A percentile compares a stretch with the other conserved stretches of the same genome.
Evolutionary conservation across 2,888 invertebrate genomes (phyloP).

Genomic region (Xestia rhomboidea): DNA sequence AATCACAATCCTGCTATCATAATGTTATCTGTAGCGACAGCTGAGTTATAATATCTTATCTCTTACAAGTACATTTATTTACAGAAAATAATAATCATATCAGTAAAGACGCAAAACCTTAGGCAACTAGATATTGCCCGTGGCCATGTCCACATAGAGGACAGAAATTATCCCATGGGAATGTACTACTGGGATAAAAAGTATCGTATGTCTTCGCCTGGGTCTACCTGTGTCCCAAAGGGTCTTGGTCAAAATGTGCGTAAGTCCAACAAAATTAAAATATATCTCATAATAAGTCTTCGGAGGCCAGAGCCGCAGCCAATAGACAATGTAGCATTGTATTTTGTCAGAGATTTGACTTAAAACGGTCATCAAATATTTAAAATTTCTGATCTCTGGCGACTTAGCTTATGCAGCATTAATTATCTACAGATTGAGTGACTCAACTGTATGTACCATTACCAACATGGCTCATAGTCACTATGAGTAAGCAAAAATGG

Average conservation of each 20-base stretch:
- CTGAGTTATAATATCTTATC: conserved; percentile 22
- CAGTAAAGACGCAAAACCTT: not conserved
- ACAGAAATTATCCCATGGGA: not conserved
- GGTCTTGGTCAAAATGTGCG: not conserved
- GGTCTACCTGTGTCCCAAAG: not conserved
- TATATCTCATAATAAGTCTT: not conserved
- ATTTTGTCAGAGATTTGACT: not conserved
- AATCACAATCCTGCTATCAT: conserved; percentile 8
- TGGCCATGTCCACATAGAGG: not conserved
- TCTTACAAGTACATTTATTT: not conserved
- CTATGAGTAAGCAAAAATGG: conserved; percentile 26
- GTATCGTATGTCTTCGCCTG: not conserved
- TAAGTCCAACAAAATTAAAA: not conserved
- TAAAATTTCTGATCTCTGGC: too few species aligned
- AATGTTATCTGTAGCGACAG: not conserved
- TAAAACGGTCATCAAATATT: too few species aligned
- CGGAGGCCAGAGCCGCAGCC: not conserved
- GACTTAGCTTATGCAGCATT: not conserved
- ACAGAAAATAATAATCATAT: not conserved
- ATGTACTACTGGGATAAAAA: not conserved
- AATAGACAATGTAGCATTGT: not conserved
- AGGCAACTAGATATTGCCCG: not conserved
- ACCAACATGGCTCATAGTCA: conserved; percentile 13
- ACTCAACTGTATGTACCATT: not conserved
- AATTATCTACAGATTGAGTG: not conserved